Base-by-base conservation (phyloP, 2,888 invertebrate genomes). In the Morpho helenor region DNA sequence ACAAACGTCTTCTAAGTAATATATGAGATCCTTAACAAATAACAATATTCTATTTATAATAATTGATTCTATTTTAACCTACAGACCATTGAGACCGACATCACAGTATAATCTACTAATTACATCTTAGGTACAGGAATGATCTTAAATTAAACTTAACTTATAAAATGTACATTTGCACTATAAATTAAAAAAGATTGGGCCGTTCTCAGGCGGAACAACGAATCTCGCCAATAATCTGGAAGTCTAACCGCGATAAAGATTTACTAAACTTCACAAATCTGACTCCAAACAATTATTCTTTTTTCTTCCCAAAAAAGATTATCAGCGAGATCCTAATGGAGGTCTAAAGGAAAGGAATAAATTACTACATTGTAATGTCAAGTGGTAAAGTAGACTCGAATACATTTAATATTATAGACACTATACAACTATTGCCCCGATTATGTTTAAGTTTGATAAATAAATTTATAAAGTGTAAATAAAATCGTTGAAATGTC, bases 11-110 rank as follows among this genome's bases (percentile, higher is more conserved):
- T 60, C 80, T 85, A 85, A 76, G 81, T 80, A 80, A 84, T 84
- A 87, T 80, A 87, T 89, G 89, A 89, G 89, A 89, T 88, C 89
- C 89, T 88, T 87, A 89, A 87, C 87, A 82, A 31, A 86, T 87
- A 89, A 89, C 84, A 86, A 87, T 85, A 87, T 79, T 84, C 84
- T 85, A 82, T 75, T 75, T 72, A 76, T 78, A 76, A 86, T 88
- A 88, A 87, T 88, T 88, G 87, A 88, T 87, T 79, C 82, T 88
- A 88, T 87, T 74, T 70, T 81, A 80, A 82, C 67, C 87, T 87
- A 87, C 82, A 84, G 85, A 87, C 87, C 84, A 78, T 86, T 82
- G 87, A 88, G 87, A 88, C 88, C 89, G 81, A 84, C 86, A 88
- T 88, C 89, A 89, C 87, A 88, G 88, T 87, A 87, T 84, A 82